phyloP scores from a whole-genome alignment of 1,140 invertebrate genomes.

The Conus ventricosus region DNA sequence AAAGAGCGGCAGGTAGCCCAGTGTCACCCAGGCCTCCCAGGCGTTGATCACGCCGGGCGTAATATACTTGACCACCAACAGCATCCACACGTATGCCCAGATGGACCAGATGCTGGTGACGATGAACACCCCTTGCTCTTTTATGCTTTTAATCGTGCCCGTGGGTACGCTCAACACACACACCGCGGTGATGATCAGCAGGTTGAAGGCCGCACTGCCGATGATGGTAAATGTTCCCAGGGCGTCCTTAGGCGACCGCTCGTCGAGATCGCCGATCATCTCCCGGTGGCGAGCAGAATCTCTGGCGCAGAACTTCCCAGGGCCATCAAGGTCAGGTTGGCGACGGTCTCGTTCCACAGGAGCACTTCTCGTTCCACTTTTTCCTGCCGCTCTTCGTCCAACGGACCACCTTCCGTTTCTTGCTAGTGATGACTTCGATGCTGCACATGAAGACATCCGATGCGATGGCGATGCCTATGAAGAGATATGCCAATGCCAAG shows the following conservation, averaged over 20 bases:
- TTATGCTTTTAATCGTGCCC: slow-evolving; percentile 67
- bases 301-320: slow-evolving; percentile 78
- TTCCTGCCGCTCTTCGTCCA: slow-evolving; percentile 67
- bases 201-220: slow-evolving; percentile 77
- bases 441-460: slow-evolving; percentile 80
- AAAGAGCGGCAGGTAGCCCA: slow-evolving; percentile 79
- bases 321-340: slow-evolving; percentile 78
- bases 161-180: slow-evolving; percentile 69
- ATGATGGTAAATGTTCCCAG: slow-evolving; percentile 76
- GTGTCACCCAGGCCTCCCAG: slow-evolving; percentile 81
- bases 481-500: slow-evolving; percentile 64
- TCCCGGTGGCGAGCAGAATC: slow-evolving; percentile 77
- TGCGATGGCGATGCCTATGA: slow-evolving; percentile 78
- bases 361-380: slow-evolving; percentile 66
- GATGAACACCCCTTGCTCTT: slow-evolving; percentile 75
- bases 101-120: slow-evolving; percentile 75
- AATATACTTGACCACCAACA: slow-evolving; percentile 63
- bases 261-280: slow-evolving; percentile 52
- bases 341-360: slow-evolving; percentile 78
- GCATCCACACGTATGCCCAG: slow-evolving; percentile 77
- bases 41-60: slow-evolving; percentile 59
- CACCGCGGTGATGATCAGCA: slow-evolving; percentile 74
- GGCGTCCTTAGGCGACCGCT: slow-evolving; percentile 67
- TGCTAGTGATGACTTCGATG: slow-evolving; percentile 77
- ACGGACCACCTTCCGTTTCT: slow-evolving; percentile 60